Evolutionary conservation across 2,797 vertebrate species (phyloP), one percentile per base, ranked within the genome.

Genomic region (Apodemus agrarius): DNA sequence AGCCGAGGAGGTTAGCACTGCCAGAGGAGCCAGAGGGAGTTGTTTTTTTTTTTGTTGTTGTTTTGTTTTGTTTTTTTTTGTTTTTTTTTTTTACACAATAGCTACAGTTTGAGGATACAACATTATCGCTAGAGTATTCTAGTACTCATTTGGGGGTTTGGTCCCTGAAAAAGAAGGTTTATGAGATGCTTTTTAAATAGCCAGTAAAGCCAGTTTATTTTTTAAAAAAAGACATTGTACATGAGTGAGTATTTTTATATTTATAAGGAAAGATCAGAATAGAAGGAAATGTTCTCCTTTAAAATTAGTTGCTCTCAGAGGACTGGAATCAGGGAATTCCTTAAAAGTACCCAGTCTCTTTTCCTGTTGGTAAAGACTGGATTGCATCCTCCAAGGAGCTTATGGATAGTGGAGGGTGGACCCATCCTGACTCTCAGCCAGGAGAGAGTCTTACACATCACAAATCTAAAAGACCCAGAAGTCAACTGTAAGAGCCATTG

Each of bases 181-280:
- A 76, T 61, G 52, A 90, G 49, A 90, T 67, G 46, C 85, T 22
- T 61, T 91, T 92, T 13, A 89, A 91, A 85, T 69, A 57, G 63
- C 90, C 19, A 87, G n/a, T n/a, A 46, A 93, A 93, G 57, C 16
- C 37, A 57, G 29, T 65, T 94, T 65, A 94, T 93, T 61, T 94
- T 59, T 95, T 93, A 61, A 91, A 95, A 81, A 43, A 61, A 91
- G 94, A 81, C 11, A 67, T 7, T 81, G 46, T 59, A 31, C 31
- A 6, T 59, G 6, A 67, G 0, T 59, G 6, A 67, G 0, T 69
- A 52, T 79, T 52, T 84, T 61, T 31, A 57, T 31, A 69, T 81
- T 89, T 92, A 78, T 19, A 89, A 46, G 26, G 37, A 91, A 78
- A 26, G 1, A 76, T 61, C 59, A 85, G 65, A 91, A 94, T 65